Evolutionary conservation across 2,888 invertebrate species (phyloP), one percentile per base, ranked within the genome.

Genomic region (Pardosa pseudoannulata): DNA sequence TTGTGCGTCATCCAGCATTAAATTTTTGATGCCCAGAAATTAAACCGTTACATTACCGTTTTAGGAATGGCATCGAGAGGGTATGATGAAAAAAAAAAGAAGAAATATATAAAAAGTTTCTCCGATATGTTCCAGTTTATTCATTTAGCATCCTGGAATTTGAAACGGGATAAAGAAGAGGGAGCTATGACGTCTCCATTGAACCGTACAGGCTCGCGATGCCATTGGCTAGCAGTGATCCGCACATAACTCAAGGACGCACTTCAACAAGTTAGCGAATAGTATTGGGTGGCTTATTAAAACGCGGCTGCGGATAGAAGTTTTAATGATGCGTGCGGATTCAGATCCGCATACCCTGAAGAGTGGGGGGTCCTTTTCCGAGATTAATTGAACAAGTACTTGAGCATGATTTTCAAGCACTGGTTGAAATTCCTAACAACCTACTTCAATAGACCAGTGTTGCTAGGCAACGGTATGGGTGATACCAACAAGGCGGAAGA

Each of bases 341-440:
- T 36, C 36, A 28, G 70, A 36, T 70, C 39, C 67, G 36, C 56
- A 32, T 74, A 73, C 27, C 28, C 50, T 62, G 50, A 68, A 65
- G 67, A 71, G 41, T 36, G 72, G 67, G 72, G 67, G 67, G 56
- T 74, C 73, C 74, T 74, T 74, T 68, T 68, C 74, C 56, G 27
- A 68, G 68, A 74, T 81, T 81, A 81, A 81, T 81, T 81, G 80
- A 81, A 81, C 80, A 74, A 81, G 74, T 81, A 81, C 80, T 81
- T 72, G 56, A 81, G 68, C 80, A 81, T 74, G 80, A 81, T 67
- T 81, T 81, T 81, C 67, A 68, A 81, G 80, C 74, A 81, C 80
- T 67, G 50, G 74, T 81, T 81, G 68, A 81, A 81, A 81, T 67
- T 81, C 80, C 80, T 81, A 81, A 81, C 74, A 81, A 81, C 80